A percentile compares a stretch with the other conserved stretches of the same genome.
Evolutionary conservation across 2,888 invertebrate species (phyloP).

Genomic region (Andrena camellia): DNA sequence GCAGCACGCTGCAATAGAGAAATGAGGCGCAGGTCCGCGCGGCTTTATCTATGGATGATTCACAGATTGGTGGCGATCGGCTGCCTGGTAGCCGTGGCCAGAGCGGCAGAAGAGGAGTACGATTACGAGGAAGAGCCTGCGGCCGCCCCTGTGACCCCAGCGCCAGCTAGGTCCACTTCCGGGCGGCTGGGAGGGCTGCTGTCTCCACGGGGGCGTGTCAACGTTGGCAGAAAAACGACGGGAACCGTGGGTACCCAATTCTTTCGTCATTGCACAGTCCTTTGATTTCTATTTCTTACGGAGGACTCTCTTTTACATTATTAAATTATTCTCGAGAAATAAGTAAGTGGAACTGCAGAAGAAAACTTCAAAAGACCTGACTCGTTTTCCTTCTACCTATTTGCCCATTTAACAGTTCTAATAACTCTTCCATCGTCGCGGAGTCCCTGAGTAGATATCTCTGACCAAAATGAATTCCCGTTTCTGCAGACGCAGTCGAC

Average conservation of each 20-base stretch:
- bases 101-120: slow-evolving; percentile 79
- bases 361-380: too few relatives aligned
- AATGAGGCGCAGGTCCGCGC: background rate
- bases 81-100: slow-evolving; percentile 74
- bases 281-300: too few relatives aligned
- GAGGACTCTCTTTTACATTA: too few relatives aligned
- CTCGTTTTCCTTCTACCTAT: too few relatives aligned
- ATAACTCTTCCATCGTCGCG: background rate
- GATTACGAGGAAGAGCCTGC: slow-evolving; percentile 79
- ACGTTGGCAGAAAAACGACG: slow-evolving; percentile 70
- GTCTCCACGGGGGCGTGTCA: slow-evolving; percentile 73
- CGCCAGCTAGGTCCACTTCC: slow-evolving; percentile 73
- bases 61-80: slow-evolving; percentile 74
- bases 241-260: slow-evolving; percentile 62
- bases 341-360: too few relatives aligned
- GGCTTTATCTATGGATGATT: background rate
- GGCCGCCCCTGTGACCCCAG: slow-evolving; percentile 74
- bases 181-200: slow-evolving; percentile 75
- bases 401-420: too few relatives aligned
- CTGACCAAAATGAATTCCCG: background rate
- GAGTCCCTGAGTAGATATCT: background rate
- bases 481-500: slow-evolving; percentile 73
- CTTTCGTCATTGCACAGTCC: background rate
- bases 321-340: too few relatives aligned
- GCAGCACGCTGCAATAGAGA: background rate